Base-by-base conservation (phyloP, 2,113 vertebrate genomes). In the Pyrgilauda ruficollis region DNA sequence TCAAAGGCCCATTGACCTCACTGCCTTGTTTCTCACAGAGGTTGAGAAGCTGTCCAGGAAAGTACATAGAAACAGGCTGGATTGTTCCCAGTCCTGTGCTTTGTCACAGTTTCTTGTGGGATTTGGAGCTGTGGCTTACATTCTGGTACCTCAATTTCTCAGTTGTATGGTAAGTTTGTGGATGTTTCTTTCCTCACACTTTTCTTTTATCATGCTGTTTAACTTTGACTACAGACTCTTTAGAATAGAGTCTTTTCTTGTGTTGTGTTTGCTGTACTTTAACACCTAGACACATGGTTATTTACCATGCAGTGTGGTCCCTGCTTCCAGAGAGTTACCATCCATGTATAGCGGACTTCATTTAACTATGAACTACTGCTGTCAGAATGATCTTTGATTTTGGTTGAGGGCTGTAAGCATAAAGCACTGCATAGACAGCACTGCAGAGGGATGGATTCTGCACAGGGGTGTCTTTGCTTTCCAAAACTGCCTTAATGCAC, bases 51-150 rank as follows among this genome's bases (percentile, higher is more conserved):
- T 69, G 11, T 46, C 20, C 52, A 37, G 68, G n/a, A 84, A 87
- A 46, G 26, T 53, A 17, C 4, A 1, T 6, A 89, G 64, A 47
- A 62, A 43, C 0, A 2, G 15, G 3, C 3, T 49, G n/a, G 28
- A 41, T 86, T 79, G 4, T 27, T 80, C 67, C 46, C 46, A 21
- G 23, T 22, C 37, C 44, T 1, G 1, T 3, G 13, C 28, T 80
- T 87, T 85, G 46, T 66, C n/a, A 46, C n/a, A 46, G n/a, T 88
- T 95, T 83, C 37, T 46, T 69, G 37, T 58, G 50, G 46, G 37
- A 49, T 86, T 26, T 89, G 64, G 31, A 31, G 15, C 55, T 87
- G 46, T 74, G 22, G 17, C 9, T 86, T 49, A 68, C 31, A 20
- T 86, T 69, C 15, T 47, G 53, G 15, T 68, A 39, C 64, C 47